Evolutionary conservation across 2,113 vertebrate species (phyloP).

Genomic region (Lophius piscatorius): DNA sequence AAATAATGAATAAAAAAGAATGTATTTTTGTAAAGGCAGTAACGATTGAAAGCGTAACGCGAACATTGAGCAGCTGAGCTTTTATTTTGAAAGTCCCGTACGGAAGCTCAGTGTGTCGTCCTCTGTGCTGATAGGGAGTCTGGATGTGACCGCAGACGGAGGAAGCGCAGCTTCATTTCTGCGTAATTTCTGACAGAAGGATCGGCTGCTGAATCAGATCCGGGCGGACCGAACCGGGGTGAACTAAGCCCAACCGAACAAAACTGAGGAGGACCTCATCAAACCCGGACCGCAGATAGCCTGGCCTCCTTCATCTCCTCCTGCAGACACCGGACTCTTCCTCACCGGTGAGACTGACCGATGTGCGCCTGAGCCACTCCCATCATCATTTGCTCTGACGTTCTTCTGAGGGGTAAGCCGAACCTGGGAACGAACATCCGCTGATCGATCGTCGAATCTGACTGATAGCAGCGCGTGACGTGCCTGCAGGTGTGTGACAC

Average conservation of each 20-base stretch:
- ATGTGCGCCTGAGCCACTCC: background rate
- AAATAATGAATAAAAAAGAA: no score
- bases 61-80: background rate
- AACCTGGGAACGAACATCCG: no score
- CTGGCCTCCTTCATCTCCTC: slow-evolving; percentile 27
- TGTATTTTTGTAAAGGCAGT: no score
- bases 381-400: background rate
- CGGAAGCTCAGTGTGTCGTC: slow-evolving; percentile 2
- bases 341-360: slow-evolving; percentile 36
- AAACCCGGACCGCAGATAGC: background rate
- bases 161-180: slow-evolving; percentile 24
- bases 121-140: slow-evolving; percentile 2
- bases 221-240: background rate
- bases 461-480: no score
- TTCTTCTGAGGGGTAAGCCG: no score
- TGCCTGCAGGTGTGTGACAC: no score
- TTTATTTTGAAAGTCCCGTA: background rate
- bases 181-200: background rate
- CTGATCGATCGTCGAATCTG: no score
- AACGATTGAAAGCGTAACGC: no score
- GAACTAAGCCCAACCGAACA: background rate
- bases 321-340: slow-evolving; percentile 35
- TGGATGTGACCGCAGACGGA: slow-evolving; percentile 6
- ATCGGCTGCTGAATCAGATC: background rate
- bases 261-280: background rate